Percentiles rank a stretch among this genome's conserved stretches.
These are phyloP conservation scores for Brachionus koreanus DNA, from an alignment of 1,140 invertebrate species.

Conservation along the genomic window DNA sequence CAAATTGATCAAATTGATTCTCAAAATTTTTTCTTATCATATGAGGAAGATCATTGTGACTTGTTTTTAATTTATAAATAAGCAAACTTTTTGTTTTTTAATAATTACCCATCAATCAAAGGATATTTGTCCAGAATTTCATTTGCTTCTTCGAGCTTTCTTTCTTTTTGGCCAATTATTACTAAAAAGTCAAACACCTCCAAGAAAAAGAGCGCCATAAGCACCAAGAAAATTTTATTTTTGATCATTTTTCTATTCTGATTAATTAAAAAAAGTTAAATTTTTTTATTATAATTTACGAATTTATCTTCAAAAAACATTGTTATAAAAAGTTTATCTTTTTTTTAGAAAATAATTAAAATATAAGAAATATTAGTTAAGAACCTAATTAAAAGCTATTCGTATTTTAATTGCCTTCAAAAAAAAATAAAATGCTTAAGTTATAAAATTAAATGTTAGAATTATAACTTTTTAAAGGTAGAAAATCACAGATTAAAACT, in stretches of 20 bases:
- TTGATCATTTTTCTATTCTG: slow-evolving; percentile 46
- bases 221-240: background rate
- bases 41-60: slow-evolving; percentile 37
- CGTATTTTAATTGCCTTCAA: background rate
- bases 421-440: background rate
- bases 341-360: background rate
- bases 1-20: background rate
- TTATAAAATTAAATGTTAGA: background rate
- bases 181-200: background rate
- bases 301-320: background rate
- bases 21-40: slow-evolving; percentile 32
- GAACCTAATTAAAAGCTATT: background rate
- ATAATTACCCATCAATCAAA: slow-evolving; percentile 64
- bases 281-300: background rate
- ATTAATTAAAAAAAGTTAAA: slow-evolving; percentile 42
- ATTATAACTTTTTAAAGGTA: no score
- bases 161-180: background rate
- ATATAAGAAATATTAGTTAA: background rate
- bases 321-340: background rate
- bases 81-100: background rate
- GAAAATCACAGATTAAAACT: no score
- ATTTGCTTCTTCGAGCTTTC: slow-evolving; percentile 60
- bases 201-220: background rate
- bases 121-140: slow-evolving; percentile 64
- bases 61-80: background rate